Evolutionary conservation across 2,888 invertebrate genomes (phyloP).

Genomic region (Tortrix viridana): DNA sequence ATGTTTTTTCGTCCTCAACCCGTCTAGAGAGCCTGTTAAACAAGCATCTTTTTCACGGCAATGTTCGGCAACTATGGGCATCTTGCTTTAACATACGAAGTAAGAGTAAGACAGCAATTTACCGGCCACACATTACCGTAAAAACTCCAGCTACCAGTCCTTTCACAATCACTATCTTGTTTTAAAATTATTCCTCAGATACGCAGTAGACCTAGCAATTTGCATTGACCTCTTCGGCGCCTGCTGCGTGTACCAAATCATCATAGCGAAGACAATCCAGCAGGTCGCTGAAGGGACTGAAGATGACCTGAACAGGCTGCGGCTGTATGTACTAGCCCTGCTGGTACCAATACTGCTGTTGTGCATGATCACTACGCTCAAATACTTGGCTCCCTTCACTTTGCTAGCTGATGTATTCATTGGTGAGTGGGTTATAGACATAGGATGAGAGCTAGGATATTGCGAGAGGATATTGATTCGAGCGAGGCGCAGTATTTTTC

Average conservation of each 20-base stretch:
- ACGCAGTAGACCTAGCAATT: slow-evolving; percentile 67
- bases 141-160: too few species aligned
- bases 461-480: too few species aligned
- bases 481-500: too few species aligned
- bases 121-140: too few species aligned
- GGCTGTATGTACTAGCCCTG: slow-evolving; percentile 64
- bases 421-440: slow-evolving; percentile 49
- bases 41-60: too few species aligned
- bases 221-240: slow-evolving; percentile 76
- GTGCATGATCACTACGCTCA: slow-evolving; percentile 75
- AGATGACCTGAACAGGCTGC: slow-evolving; percentile 53
- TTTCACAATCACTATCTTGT: not conserved
- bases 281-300: slow-evolving; percentile 57
- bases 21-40: too few species aligned
- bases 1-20: too few species aligned
- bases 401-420: slow-evolving; percentile 72
- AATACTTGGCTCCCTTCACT: slow-evolving; percentile 75
- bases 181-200: slow-evolving; percentile 44
- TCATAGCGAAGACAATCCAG: slow-evolving; percentile 73
- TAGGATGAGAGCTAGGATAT: too few species aligned
- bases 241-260: slow-evolving; percentile 76
- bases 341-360: slow-evolving; percentile 69
- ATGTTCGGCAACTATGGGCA: too few species aligned
- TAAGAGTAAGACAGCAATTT: too few species aligned
- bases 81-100: too few species aligned